phyloP scores from a whole-genome alignment of 1,140 invertebrate genomes.

The Palaemon carinicauda region DNA sequence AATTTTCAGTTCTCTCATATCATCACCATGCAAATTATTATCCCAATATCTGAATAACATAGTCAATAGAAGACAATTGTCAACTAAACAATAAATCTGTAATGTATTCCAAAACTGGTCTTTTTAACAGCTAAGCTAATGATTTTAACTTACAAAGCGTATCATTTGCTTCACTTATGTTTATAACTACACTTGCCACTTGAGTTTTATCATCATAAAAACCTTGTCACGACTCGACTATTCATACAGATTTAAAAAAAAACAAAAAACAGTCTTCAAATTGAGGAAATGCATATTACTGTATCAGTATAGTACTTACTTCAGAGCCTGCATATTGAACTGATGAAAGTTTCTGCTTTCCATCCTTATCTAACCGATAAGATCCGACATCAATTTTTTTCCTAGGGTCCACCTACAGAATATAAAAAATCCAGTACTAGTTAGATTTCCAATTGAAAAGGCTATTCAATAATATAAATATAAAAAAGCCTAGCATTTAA shows the following conservation, averaged over 20 bases:
- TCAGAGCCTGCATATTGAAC: constrained; percentile 61
- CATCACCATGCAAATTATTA: no score
- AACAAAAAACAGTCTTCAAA: constrained; percentile 64
- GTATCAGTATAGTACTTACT: constrained; percentile 1
- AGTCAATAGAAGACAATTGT: no score
- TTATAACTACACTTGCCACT: no score
- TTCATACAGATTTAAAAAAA: background rate
- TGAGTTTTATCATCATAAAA: no score
- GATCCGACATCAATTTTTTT: constrained; percentile 68
- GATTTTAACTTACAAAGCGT: no score
- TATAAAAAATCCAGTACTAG: background rate
- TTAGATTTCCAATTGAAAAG: background rate
- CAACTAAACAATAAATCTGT: no score
- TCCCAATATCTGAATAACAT: no score
- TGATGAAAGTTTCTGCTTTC: constrained; percentile 65
- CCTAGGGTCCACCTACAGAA: constrained; percentile 64
- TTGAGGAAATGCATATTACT: background rate
- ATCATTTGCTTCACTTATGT: no score
- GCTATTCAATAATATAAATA: background rate
- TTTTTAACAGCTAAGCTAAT: no score
- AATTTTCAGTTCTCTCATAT: no score
- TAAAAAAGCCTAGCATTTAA: background rate
- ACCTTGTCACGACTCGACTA: no score
- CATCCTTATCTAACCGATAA: constrained; percentile 67
- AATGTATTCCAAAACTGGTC: no score